Evolutionary conservation across 2,797 vertebrate genomes (phyloP).

Genomic region (Thripadectes ignobilis): DNA sequence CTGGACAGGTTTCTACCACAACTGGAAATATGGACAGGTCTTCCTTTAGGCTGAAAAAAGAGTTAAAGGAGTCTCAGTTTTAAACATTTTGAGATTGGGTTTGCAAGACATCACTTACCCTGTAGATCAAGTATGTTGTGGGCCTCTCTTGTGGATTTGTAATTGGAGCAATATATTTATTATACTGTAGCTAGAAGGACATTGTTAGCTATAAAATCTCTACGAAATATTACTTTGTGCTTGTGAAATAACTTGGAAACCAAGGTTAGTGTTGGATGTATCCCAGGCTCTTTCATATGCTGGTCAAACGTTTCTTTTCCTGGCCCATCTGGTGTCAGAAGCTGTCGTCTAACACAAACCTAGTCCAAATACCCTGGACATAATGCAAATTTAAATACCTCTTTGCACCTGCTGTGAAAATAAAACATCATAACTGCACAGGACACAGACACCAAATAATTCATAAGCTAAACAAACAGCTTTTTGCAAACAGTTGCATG

Average conservation of each 20-base stretch:
- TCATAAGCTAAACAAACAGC: constrained; percentile 1
- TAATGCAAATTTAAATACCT: constrained; percentile 50
- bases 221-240: constrained; percentile 25
- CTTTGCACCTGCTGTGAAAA: constrained; percentile 56
- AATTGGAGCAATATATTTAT: constrained; percentile 27
- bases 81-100: not conserved
- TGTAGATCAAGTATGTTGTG: not conserved
- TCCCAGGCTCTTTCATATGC: constrained; percentile 26
- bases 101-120: not conserved
- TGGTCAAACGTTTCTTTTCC: not conserved
- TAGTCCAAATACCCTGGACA: constrained; percentile 25
- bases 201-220: constrained; percentile 34
- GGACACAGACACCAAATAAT: not conserved
- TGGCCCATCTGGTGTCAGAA: constrained; percentile 53
- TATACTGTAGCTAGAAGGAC: not conserved
- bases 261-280: constrained; percentile 25
- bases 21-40: not conserved
- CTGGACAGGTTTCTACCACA: not conserved
- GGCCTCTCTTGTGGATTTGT: not conserved
- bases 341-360: constrained; percentile 35
- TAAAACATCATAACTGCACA: constrained; percentile 16
- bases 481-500: not conserved
- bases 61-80: not conserved
- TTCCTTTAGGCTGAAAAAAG: not conserved
- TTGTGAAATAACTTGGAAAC: constrained; percentile 58